These are phyloP conservation scores for Gorsachius goisagi DNA, from an alignment of 2,113 vertebrate species.

Conservation along the genomic window DNA sequence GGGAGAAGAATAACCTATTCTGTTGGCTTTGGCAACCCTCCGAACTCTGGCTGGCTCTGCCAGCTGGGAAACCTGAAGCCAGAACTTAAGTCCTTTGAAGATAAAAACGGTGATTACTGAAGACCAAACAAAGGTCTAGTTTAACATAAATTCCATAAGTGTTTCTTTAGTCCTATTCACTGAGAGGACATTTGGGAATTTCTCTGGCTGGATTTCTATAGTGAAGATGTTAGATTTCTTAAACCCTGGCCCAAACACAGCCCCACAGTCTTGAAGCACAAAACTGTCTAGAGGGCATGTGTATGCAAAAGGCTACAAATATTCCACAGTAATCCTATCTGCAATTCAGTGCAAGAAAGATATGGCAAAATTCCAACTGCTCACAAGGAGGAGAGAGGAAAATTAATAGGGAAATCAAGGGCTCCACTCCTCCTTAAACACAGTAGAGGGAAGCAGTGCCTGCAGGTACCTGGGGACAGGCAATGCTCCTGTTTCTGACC, in stretches of 20 bases:
- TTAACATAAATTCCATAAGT: not conserved
- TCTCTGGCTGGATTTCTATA: not conserved
- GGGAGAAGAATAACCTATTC: not conserved
- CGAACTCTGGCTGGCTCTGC: not conserved
- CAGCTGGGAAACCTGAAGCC: slow-evolving; percentile 25
- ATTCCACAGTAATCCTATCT: not conserved
- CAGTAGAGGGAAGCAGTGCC: not conserved
- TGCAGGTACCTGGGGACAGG: not conserved
- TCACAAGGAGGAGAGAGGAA: not conserved
- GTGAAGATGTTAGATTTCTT: not conserved
- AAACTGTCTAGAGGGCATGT: not conserved
- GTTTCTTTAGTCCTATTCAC: not conserved
- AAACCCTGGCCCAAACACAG: not conserved
- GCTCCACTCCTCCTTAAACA: not conserved
- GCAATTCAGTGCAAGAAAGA: not conserved
- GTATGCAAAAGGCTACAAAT: not conserved
- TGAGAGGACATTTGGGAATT: not conserved
- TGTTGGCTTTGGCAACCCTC: not conserved
- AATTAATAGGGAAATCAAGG: not conserved
- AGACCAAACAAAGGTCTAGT: not conserved
- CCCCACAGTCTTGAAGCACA: not conserved
- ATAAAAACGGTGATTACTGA: slow-evolving; percentile 5
- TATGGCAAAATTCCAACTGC: not conserved
- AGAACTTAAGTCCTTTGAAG: slow-evolving; percentile 14
- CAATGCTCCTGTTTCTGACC: not conserved